Percentiles rank a stretch among this genome's conserved stretches.
Evolutionary conservation across 2,113 vertebrate species (phyloP).

Genomic region (Periophthalmodon schlosseri): DNA sequence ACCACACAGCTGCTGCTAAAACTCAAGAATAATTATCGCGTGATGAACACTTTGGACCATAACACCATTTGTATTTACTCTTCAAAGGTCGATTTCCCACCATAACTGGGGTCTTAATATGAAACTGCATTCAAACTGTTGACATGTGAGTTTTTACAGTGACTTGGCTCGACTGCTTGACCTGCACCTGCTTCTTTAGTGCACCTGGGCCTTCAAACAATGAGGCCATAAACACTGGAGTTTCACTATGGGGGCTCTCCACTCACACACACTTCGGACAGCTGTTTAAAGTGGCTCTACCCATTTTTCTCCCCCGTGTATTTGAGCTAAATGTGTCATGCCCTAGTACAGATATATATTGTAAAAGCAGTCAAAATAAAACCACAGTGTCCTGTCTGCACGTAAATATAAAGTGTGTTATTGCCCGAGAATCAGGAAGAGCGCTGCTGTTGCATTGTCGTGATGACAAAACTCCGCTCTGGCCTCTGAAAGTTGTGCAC

Average conservation of each 20-base stretch:
- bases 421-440: too few species aligned
- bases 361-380: too few species aligned
- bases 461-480: too few species aligned
- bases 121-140: conserved; percentile 21
- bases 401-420: too few species aligned
- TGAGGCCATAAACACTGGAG: conserved; percentile 11
- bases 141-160: conserved; percentile 42
- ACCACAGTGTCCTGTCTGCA: too few species aligned
- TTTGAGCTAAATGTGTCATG: too few species aligned
- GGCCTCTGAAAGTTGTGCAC: too few species aligned
- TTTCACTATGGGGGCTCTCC: conserved; percentile 39
- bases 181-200: conserved; percentile 50
- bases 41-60: not conserved
- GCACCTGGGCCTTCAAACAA: conserved; percentile 53
- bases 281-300: not conserved
- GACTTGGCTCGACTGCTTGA: conserved; percentile 7
- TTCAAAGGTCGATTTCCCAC: not conserved
- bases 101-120: not conserved
- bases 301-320: too few species aligned
- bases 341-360: too few species aligned
- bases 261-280: not conserved
- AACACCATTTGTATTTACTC: not conserved
- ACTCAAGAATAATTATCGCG: not conserved
- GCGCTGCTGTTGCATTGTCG: too few species aligned
- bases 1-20: conserved; percentile 4